A percentile compares a stretch with the other conserved stretches of the same genome.
phyloP scores from a whole-genome alignment of 2,113 vertebrate species.

The Synodontis membranacea region DNA sequence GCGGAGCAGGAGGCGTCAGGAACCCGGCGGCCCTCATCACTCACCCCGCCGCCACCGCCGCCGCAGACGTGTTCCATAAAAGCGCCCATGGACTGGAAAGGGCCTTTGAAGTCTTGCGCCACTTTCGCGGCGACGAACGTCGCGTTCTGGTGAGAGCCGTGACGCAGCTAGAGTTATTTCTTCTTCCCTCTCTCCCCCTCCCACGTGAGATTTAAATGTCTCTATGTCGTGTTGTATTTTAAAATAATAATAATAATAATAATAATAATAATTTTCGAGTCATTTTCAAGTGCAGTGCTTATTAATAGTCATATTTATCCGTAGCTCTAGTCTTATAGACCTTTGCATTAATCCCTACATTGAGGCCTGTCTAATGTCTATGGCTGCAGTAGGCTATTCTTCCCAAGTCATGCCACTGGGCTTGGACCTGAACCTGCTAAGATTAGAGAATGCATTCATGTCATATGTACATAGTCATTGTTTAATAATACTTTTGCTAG shows the following conservation, averaged over 20 bases:
- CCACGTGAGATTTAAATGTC: neutral
- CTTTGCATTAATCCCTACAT: neutral
- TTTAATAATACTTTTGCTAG: too few relatives aligned
- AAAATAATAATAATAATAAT: too few relatives aligned
- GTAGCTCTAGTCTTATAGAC: neutral
- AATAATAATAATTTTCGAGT: too few relatives aligned
- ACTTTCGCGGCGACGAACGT: slow-evolving; percentile 80
- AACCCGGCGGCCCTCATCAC: slow-evolving; percentile 14
- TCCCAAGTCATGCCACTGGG: neutral
- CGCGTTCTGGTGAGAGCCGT: slow-evolving; percentile 79
- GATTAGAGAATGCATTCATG: neutral
- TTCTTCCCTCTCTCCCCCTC: neutral
- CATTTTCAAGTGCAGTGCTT: neutral
- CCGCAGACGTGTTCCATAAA: neutral
- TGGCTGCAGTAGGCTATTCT: neutral
- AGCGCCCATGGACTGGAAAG: slow-evolving; percentile 77
- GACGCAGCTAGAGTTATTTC: slow-evolving; percentile 59
- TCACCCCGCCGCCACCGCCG: neutral
- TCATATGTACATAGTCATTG: neutral
- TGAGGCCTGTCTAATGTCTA: slow-evolving; percentile 14
- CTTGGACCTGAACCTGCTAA: neutral
- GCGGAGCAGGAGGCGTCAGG: slow-evolving; percentile 19
- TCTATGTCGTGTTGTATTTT: neutral
- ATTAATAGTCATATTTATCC: neutral
- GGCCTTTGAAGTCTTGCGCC: slow-evolving; percentile 75